Evolutionary conservation across 2,888 invertebrate species (phyloP), one percentile per base, ranked within the genome.

Genomic region (Pandemis cinnamomeana): DNA sequence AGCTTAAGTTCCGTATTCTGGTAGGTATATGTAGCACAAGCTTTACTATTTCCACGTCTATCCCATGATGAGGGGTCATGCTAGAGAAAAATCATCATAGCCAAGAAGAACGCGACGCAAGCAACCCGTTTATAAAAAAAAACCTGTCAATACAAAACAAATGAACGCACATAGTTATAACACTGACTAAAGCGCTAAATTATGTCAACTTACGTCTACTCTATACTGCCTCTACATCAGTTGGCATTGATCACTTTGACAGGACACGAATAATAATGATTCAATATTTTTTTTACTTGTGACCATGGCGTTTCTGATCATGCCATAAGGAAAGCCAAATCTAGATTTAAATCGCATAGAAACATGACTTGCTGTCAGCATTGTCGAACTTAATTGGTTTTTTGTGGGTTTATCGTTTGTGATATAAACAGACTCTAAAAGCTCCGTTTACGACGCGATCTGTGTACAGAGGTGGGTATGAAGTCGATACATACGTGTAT

Each of bases 301-400:
- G 66, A 44, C 67, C 55, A 41, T 53, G 41, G 1, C 51, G 51
- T 11, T 51, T 36, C 51, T 15, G 51, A 11, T n/a, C 51, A 48
- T 70, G 46, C 51, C 60, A 42, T 41, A 51, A 71, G 15, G 13
- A 53, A 63, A 51, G 69, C 55, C 20, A 58, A 73, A 15, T 67
- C 7, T 13, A 68, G 55, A 67, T 67, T 68, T 62, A 13, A 48
- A 73, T 74, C 61, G 58, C 41, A 62, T 72, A 69, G 63, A 69
- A 46, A 62, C 74, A 74, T 74, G 74, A 74, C 74, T 73, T 70
- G 69, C 73, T 67, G 15, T 20, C 53, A 20, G 61, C 27, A 77
- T 77, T 77, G 77, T 78, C 67, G 48, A 42, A n/a, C 36, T 36
- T 73, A 76, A 77, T 76, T 76, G 72, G 68, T 60, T 75, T 75